Conservation (phyloP, 1,140 invertebrate genomes). For the Plutomurus gul region DNA sequence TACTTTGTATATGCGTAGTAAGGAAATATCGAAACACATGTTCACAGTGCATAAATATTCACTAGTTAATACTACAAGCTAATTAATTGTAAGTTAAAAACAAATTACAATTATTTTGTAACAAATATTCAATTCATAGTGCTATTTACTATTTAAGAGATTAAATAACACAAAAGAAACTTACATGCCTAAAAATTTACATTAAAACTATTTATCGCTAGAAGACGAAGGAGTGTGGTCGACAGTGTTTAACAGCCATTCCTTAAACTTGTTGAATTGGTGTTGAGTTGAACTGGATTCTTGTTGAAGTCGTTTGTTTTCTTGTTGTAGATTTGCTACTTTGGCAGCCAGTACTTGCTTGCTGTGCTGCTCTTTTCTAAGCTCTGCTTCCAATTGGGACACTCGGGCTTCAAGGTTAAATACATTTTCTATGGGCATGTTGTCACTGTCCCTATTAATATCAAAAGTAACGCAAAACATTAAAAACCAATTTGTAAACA, state of each 20-base stretch:
- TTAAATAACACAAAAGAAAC: background rate
- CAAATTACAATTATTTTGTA: background rate
- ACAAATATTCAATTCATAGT: background rate
- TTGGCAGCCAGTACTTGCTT: conserved; percentile 69
- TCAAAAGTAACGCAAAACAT: background rate
- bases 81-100: background rate
- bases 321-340: conserved; percentile 75
- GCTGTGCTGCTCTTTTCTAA: conserved; percentile 67
- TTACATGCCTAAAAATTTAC: background rate
- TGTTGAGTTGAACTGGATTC: conserved; percentile 86
- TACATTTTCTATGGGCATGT: conserved; percentile 45
- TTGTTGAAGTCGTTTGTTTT: conserved; percentile 83
- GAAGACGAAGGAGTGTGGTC: conserved; percentile 59
- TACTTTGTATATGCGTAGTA: background rate
- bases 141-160: background rate
- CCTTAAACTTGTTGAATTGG: conserved; percentile 85
- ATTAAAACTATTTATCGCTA: background rate
- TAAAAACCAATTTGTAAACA: background rate
- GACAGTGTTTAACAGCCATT: conserved; percentile 90
- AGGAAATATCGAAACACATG: too few relatives aligned
- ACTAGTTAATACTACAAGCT: too few relatives aligned
- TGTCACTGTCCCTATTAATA: background rate
- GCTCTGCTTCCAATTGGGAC: conserved; percentile 67
- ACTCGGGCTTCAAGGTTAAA: conserved; percentile 66
- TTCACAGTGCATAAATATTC: too few relatives aligned